Evolutionary conservation across 2,797 vertebrate genomes (phyloP).

Genomic region (Bovichtus variegatus): DNA sequence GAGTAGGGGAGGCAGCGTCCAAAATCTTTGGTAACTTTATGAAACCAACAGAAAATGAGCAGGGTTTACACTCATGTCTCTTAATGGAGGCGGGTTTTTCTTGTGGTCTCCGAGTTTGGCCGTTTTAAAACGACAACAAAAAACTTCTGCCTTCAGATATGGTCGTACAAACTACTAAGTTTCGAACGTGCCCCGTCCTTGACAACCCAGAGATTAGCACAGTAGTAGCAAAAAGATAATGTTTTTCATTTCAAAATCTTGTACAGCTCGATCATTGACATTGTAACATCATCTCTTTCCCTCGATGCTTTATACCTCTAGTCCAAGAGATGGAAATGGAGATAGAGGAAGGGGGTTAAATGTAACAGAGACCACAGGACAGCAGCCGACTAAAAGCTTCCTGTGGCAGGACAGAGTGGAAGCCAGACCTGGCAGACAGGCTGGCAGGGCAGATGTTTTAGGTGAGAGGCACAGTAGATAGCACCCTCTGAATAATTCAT

Average conservation of each 20-base stretch:
- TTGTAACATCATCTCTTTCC: conserved; percentile 56
- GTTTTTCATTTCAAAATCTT: conserved; percentile 41
- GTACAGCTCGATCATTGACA: conserved; percentile 46
- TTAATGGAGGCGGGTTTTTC: background rate
- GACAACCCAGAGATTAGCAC: conserved; percentile 34
- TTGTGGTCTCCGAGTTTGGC: background rate
- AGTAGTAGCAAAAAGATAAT: conserved; percentile 30
- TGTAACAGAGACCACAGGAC: conserved; percentile 69
- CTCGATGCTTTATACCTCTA: conserved; percentile 34
- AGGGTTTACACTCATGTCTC: background rate
- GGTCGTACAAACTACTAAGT: background rate
- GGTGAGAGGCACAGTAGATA: conserved; percentile 79
- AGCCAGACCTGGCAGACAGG: conserved; percentile 64
- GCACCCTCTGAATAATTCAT: conserved; percentile 83
- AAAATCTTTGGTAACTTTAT: background rate
- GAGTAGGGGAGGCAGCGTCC: background rate
- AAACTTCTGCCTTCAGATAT: background rate
- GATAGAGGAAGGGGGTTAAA: conserved; percentile 69
- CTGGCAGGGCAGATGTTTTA: conserved; percentile 81
- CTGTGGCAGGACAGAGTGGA: conserved; percentile 66
- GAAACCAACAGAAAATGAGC: background rate
- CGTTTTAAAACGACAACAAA: background rate
- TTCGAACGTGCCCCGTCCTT: background rate
- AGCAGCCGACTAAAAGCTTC: conserved; percentile 81
- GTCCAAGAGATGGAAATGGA: conserved; percentile 63